Evolutionary conservation across 2,797 vertebrate genomes (phyloP), one percentile per base, ranked within the genome.

Genomic region (Mus spretus): DNA sequence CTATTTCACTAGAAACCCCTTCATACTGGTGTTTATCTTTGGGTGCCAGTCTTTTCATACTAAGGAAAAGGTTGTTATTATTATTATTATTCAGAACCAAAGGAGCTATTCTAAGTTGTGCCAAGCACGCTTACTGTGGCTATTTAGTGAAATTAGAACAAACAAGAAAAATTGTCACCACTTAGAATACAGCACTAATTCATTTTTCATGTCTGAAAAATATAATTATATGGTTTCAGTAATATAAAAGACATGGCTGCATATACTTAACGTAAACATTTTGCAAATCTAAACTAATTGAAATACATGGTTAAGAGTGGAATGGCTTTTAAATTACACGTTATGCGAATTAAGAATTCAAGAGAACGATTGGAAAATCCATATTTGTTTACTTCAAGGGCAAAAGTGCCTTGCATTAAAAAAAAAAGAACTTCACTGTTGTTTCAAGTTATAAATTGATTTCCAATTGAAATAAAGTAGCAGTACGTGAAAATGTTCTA

Each of bases 151-250:
- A 98, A 98, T 98, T 98, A 98, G 97, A 98, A 98, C 97, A 98
- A 98, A 98, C 95, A 98, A 96, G 93, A 98, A 98, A 98, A 98
- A 93, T 96, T 98, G 97, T 98, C 98, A 98, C 90, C 83, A 74
- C 97, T 98, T 98, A 98, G 98, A 98, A 98, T 97, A 94, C 97
- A 98, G 96, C 96, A 98, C 98, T 98, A 98, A 98, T 98, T 98
- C 98, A 98, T 98, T 98, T 98, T 98, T 97, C 98, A 98, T 97
- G 96, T 98, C 94, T 97, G 95, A 96, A 98, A 98, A 98, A 98
- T 91, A 24, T 98, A 98, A 98, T 98, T 98, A 98, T 94, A 98
- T 94, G 97, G 88, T 97, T 98, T 98, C 98, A 98, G 88, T 97
- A 98, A 98, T 98, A 98, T 97, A 98, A 98, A 98, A 98, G 96